Base-by-base conservation (phyloP, 1,140 invertebrate genomes). In the Drosophila punjabiensis region DNA sequence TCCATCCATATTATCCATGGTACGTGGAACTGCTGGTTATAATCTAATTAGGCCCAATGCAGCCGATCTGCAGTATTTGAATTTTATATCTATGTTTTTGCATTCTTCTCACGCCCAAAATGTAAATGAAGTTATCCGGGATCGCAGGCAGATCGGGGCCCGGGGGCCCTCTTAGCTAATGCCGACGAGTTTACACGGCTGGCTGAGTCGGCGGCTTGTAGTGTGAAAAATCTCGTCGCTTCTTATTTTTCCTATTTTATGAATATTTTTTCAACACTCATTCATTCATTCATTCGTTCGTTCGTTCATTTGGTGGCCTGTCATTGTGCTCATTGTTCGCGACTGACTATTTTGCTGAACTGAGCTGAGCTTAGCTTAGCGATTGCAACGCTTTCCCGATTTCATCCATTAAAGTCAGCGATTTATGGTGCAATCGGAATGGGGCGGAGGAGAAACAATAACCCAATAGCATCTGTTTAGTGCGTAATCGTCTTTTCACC, bases 21-120 rank as follows among this genome's bases (percentile, higher is more conserved):
- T 33, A 56, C 52, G 41, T 53, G 47, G 39, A 64, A 62, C 55
- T 74, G 33, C 55, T 59, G 47, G 55, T 79, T 81, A 76, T 81
- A 65, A 83, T 87, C 83, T 87, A 87, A 87, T 87, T 87, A 87
- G 71, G 67, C 64, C 76, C 65, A 59, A 71, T 53, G 76, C 35
- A 52, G 58, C 39, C 65, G 47, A 62, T 32, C 65, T 39, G 39
- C 43, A 32, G 47, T 74, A 43, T 58, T 24, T 43, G 37, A n/a
- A 41, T 48, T 58, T 58, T 41, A n/a, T 33, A 30, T 30, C 8
- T 53, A 0, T n/a, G 41, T 6, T 10, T 28, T 47, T 64, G 59
- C 75, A 79, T 81, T 78, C 81, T 88, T 88, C 84, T 84, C 84
- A 88, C 84, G 84, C 85, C 84, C 85, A 88, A 88, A 81, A 88